phyloP scores from a whole-genome alignment of 2,797 vertebrate species.

The Sebastes steindachneri region DNA sequence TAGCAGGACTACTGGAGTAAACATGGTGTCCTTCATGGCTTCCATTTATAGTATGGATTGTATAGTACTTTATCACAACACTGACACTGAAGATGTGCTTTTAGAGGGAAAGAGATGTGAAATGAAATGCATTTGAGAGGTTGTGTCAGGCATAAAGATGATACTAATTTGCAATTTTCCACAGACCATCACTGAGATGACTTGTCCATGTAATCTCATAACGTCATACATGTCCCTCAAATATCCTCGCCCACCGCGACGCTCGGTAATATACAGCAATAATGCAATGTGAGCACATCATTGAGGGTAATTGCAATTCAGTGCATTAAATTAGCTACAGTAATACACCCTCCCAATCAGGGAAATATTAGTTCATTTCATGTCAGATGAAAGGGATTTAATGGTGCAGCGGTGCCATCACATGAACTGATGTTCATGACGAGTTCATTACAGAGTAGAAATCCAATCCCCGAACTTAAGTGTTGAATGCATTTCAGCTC shows the following conservation, averaged over 20 bases:
- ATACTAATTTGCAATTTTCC: slow-evolving; percentile 42
- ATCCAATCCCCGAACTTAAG: slow-evolving; percentile 5
- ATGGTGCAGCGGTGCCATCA: not conserved
- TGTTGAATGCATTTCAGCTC: not conserved
- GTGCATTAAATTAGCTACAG: slow-evolving; percentile 22
- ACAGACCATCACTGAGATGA: slow-evolving; percentile 4
- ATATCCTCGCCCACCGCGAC: not conserved
- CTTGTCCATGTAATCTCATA: slow-evolving; percentile 32
- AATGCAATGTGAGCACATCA: slow-evolving; percentile 19
- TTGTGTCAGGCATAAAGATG: slow-evolving; percentile 22
- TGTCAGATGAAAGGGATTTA: slow-evolving; percentile 18
- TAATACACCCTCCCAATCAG: slow-evolving; percentile 6
- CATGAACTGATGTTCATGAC: slow-evolving; percentile 9
- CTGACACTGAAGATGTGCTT: not conserved
- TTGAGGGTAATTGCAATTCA: slow-evolving; percentile 17
- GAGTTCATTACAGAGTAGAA: not conserved
- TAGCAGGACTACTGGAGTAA: not conserved
- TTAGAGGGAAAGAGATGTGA: slow-evolving; percentile 19
- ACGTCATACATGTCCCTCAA: slow-evolving; percentile 22
- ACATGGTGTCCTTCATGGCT: not conserved
- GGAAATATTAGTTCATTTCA: slow-evolving; percentile 14
- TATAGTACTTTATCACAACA: not conserved
- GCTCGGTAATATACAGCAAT: slow-evolving; percentile 6
- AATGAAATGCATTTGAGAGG: not conserved
- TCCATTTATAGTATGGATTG: not conserved